Evolutionary conservation across 1,140 invertebrate species (phyloP).

Genomic region (Drosophila bocqueti): DNA sequence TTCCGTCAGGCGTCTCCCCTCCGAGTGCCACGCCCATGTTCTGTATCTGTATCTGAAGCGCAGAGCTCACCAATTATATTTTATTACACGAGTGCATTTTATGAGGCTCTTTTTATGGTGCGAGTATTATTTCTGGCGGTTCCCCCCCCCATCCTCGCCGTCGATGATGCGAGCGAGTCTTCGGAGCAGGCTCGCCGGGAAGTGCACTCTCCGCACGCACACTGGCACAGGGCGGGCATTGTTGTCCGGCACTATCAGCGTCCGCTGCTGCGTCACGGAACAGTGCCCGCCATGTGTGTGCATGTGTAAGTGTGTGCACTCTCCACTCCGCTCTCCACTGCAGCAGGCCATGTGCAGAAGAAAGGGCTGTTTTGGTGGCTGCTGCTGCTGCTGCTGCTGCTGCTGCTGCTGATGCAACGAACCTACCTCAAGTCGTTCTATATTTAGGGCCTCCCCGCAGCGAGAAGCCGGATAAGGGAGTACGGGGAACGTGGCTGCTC

Average conservation of each 20-base stretch:
- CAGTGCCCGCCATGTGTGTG: constrained; percentile 39
- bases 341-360: constrained; percentile 37
- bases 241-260: constrained; percentile 64
- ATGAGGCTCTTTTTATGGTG: constrained; percentile 57
- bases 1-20: not conserved
- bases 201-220: constrained; percentile 30
- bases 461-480: constrained; percentile 22
- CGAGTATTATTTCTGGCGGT: constrained; percentile 23
- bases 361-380: constrained; percentile 59
- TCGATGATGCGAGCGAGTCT: constrained; percentile 15
- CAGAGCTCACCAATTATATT: constrained; percentile 69
- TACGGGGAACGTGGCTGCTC: not conserved
- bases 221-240: constrained; percentile 22
- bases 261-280: constrained; percentile 65
- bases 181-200: not conserved
- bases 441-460: constrained; percentile 64
- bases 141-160: constrained; percentile 5
- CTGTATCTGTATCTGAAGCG: constrained; percentile 38
- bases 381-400: constrained; percentile 9
- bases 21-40: constrained; percentile 23
- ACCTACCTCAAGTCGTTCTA: constrained; percentile 81
- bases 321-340: not conserved
- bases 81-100: constrained; percentile 58
- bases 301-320: constrained; percentile 19
- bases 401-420: constrained; percentile 38